Base-by-base conservation (phyloP, 2,888 invertebrate genomes). In the Trissoscelio sp. region DNA sequence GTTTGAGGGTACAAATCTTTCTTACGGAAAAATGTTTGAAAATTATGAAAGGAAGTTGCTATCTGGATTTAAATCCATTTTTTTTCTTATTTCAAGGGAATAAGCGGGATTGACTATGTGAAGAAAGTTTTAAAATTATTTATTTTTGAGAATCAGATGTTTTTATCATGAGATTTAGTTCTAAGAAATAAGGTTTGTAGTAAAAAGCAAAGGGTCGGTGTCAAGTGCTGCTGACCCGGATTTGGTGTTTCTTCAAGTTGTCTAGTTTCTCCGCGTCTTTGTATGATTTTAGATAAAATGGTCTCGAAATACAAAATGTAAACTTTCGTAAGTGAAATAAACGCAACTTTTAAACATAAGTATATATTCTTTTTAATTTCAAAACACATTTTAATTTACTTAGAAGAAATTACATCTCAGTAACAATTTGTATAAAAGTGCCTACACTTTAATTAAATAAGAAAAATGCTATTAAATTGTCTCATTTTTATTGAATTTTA, bases 181-280 rank as follows among this genome's bases (percentile, higher is more conserved):
- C 24, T 60, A 44, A 62, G 53, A 46, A n/a, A n/a, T n/a, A 12
- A 16, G 9, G 60, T n/a, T 55, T 44, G 55, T 22, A 16, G 44
- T 22, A 67, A 60, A 58, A 77, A 46, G 77, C 18, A 44, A 77
- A 77, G 60, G 62, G 67, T 55, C 62, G 53, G 62, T 77, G 60
- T 69, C 77, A 77, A 77, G 77, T 46, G 77, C 69, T 53, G 69
- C 55, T 77, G 77, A 77, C 69, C 69, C 55, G 69, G 62, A 77
- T 77, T 77, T 69, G 62, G 77, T 31, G 53, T 77, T 77, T 77
- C 55, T 46, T 69, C 14, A 69, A 69, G 62, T 77, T 60, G 53
- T 77, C 75, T 60, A 67, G 58, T 55, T 55, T 48, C 48, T 62
- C 55, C 42, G 11, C 42, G 44, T 42, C 22, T 39, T 34, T 51